Evolutionary conservation across 2,797 vertebrate species (phyloP).

Genomic region (Poeciliopsis presidionis): DNA sequence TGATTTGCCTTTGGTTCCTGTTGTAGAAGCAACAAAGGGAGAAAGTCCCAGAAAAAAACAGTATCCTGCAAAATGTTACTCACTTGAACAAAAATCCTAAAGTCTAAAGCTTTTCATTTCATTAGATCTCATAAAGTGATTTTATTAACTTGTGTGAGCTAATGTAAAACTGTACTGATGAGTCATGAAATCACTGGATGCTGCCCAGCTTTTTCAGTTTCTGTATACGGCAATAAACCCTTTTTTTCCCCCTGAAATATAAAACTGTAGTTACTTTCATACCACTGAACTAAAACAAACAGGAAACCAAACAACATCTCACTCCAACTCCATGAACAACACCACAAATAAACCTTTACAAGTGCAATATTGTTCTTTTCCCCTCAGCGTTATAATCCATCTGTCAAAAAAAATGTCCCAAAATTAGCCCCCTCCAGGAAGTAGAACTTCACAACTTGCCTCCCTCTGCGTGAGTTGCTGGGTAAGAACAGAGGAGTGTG

Average conservation of each 20-base stretch:
- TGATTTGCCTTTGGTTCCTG: neutral
- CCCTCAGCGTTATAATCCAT: constrained; percentile 26
- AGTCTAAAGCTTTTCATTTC: constrained; percentile 17
- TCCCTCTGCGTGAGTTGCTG: constrained; percentile 63
- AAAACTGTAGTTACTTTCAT: neutral
- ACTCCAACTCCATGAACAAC: neutral
- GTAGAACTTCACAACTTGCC: constrained; percentile 67
- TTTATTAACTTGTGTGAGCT: constrained; percentile 38
- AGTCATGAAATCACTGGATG: constrained; percentile 21
- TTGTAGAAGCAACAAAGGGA: neutral
- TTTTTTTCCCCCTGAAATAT: neutral
- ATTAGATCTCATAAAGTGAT: constrained; percentile 10
- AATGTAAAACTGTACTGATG: constrained; percentile 33
- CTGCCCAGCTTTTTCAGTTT: constrained; percentile 7
- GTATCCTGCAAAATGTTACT: neutral
- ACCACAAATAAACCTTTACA: neutral
- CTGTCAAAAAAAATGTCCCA: constrained; percentile 27
- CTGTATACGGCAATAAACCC: constrained; percentile 9
- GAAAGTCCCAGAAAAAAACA: neutral
- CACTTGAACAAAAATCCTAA: neutral
- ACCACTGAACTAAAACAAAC: neutral
- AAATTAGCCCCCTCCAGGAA: constrained; percentile 60
- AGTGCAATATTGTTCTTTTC: constrained; percentile 24
- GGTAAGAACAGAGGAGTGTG: constrained; percentile 69
- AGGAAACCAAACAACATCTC: neutral